Percentiles rank a stretch among this genome's conserved stretches.
Conservation (phyloP, 2,888 invertebrate species). For the Baccha elongata region DNA sequence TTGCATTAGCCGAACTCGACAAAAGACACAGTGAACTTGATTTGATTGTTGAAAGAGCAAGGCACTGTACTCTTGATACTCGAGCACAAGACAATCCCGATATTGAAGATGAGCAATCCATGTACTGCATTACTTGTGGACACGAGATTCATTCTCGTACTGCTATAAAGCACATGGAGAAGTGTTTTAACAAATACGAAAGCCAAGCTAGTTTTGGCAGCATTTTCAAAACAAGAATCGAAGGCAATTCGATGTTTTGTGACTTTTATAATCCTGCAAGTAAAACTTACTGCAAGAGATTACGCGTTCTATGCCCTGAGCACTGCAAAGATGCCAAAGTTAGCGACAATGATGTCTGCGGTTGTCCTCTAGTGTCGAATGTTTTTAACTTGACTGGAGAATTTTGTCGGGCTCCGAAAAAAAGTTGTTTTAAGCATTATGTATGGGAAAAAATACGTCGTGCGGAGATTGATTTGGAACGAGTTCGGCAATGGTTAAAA, state of each 20-base stretch:
- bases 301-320: constrained; percentile 98
- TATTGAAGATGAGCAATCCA: constrained; percentile 87
- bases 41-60: constrained; percentile 90
- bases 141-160: constrained; percentile 96
- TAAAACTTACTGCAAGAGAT: constrained; percentile 96
- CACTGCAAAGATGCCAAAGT: constrained; percentile 97
- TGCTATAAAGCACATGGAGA: constrained; percentile 98
- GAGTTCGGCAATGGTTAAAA: constrained; percentile 95
- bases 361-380: constrained; percentile 93
- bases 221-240: constrained; percentile 95
- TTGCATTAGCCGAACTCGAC: constrained; percentile 91
- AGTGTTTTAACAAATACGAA: constrained; percentile 98
- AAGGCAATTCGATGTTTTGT: constrained; percentile 98
- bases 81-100: constrained; percentile 85
- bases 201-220: constrained; percentile 98
- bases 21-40: constrained; percentile 90
- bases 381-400: constrained; percentile 93
- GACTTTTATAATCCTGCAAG: constrained; percentile 95
- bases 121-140: constrained; percentile 98
- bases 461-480: constrained; percentile 97
- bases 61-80: constrained; percentile 87
- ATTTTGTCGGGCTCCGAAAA: constrained; percentile 93
- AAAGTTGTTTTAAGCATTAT: constrained; percentile 94
- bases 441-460: constrained; percentile 97
- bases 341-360: constrained; percentile 94